These are phyloP conservation scores for Myodes glareolus DNA, from an alignment of 2,113 vertebrate species.

Conservation along the genomic window DNA sequence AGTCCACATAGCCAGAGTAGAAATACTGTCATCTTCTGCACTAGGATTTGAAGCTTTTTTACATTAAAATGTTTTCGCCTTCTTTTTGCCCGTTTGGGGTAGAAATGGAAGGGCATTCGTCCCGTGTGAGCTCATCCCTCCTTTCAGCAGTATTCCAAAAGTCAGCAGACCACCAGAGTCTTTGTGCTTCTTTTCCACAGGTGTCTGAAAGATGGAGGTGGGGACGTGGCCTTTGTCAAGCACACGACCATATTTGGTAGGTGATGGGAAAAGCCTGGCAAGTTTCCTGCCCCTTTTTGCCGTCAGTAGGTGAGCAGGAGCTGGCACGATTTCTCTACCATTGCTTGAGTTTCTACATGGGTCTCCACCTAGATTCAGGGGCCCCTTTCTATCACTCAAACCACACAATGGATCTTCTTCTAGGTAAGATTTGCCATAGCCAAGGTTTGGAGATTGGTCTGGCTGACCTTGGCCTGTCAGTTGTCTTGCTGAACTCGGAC, in stretches of 20 bases:
- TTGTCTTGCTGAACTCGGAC: not conserved
- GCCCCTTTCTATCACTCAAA: not conserved
- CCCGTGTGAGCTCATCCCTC: not conserved
- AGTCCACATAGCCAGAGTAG: not conserved
- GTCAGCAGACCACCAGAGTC: not conserved
- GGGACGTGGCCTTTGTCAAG: constrained; percentile 95
- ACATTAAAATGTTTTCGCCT: not conserved
- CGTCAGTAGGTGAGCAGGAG: not conserved
- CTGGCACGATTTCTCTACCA: not conserved
- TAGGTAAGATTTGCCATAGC: not conserved
- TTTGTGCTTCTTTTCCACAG: constrained; percentile 80
- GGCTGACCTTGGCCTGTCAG: not conserved
- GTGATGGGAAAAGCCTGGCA: not conserved
- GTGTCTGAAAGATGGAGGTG: constrained; percentile 89
- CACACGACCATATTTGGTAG: constrained; percentile 91
- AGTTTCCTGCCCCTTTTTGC: not conserved
- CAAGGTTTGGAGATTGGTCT: no score
- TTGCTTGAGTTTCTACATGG: not conserved
- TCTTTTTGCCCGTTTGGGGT: not conserved
- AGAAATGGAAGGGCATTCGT: not conserved
- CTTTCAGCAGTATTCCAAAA: not conserved
- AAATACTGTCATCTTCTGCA: not conserved
- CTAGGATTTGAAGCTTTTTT: not conserved
- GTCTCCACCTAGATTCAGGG: not conserved
- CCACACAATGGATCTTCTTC: not conserved